phyloP scores from a whole-genome alignment of 2,797 vertebrate genomes.

The Sebastes vulpes region DNA sequence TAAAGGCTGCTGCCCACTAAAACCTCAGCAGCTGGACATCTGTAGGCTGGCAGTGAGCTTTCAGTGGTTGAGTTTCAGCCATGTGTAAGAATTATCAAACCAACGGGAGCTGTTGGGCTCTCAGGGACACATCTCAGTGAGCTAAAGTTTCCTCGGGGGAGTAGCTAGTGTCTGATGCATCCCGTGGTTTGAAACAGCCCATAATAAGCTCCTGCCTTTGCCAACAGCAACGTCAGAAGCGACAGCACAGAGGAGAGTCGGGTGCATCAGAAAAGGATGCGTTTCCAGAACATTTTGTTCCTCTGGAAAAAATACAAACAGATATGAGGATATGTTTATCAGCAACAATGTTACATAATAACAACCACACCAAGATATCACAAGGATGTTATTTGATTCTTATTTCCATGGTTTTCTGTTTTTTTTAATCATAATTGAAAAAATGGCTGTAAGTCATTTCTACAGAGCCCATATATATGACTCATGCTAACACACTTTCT shows the following conservation, averaged over 20 bases:
- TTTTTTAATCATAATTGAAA: not conserved
- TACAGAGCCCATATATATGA: not conserved
- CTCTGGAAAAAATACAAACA: conserved; percentile 54
- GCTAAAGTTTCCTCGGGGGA: conserved; percentile 69
- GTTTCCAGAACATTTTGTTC: conserved; percentile 80
- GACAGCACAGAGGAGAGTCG: conserved; percentile 51
- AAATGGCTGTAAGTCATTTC: conserved; percentile 11
- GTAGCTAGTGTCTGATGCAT: conserved; percentile 64
- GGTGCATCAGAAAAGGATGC: conserved; percentile 50
- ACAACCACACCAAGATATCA: conserved; percentile 2
- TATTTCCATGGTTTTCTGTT: conserved; percentile 1
- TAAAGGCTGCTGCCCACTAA: conserved; percentile 34
- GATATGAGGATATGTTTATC: conserved; percentile 61
- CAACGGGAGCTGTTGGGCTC: conserved; percentile 45
- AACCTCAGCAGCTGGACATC: conserved; percentile 58
- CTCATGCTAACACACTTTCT: conserved; percentile 23
- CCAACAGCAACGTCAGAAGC: conserved; percentile 61
- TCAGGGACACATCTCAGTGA: conserved; percentile 59
- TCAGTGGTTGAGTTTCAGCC: conserved; percentile 40
- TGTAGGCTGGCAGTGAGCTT: conserved; percentile 25
- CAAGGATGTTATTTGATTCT: conserved; percentile 18
- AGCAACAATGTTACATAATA: conserved; percentile 53
- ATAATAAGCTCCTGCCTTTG: conserved; percentile 75
- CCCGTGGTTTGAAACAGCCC: conserved; percentile 61
- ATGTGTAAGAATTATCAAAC: conserved; percentile 58